Conservation (phyloP, 1,140 invertebrate species). For the Limonius californicus region DNA sequence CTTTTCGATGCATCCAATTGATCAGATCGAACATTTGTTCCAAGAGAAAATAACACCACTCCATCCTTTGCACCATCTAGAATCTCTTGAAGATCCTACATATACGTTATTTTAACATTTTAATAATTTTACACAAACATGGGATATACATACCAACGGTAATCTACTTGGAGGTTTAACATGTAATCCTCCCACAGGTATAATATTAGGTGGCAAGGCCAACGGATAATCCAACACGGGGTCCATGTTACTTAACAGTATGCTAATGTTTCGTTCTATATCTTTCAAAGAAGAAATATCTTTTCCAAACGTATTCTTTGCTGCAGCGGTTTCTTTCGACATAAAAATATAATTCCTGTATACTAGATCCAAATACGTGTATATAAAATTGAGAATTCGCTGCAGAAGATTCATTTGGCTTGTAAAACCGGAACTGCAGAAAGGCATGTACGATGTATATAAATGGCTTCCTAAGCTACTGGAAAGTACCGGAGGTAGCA, state of each 20-base stretch:
- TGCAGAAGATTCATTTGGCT: conserved; percentile 48
- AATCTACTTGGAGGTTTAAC: conserved; percentile 28
- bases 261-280: conserved; percentile 50
- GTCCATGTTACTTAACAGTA: conserved; percentile 55
- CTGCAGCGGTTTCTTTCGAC: conserved; percentile 42
- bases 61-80: conserved; percentile 52
- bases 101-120: conserved; percentile 16
- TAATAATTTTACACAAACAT: no score
- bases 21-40: conserved; percentile 51
- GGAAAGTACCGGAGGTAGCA: background rate
- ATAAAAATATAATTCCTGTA: conserved; percentile 12
- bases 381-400: conserved; percentile 43
- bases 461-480: no score
- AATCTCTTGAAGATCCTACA: conserved; percentile 50
- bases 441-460: background rate
- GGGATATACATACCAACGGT: background rate
- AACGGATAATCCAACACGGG: conserved; percentile 36
- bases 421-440: background rate
- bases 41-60: conserved; percentile 60
- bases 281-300: conserved; percentile 49
- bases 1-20: background rate
- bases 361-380: conserved; percentile 23
- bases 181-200: conserved; percentile 54
- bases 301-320: conserved; percentile 44
- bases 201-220: conserved; percentile 28